These are phyloP conservation scores for Kryptolebias marmoratus DNA, from an alignment of 2,113 vertebrate species.

Conservation along the genomic window DNA sequence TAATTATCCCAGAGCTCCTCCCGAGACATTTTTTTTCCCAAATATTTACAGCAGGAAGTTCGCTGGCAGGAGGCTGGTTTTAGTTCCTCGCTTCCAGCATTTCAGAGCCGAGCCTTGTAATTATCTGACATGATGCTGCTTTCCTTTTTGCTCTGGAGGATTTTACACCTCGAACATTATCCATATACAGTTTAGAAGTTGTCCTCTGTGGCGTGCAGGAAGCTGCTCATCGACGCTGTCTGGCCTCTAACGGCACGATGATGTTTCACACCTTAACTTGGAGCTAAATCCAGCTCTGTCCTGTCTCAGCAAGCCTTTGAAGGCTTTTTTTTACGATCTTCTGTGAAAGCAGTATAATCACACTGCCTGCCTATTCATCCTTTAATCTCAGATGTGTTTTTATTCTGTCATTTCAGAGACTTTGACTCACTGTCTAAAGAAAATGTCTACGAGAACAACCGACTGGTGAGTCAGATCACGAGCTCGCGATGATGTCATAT, in stretches of 20 bases:
- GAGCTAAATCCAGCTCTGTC: constrained; percentile 19
- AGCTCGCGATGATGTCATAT: neutral
- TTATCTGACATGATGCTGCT: constrained; percentile 53
- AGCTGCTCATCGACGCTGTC: constrained; percentile 25
- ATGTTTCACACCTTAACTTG: constrained; percentile 37
- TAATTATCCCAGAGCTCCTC: constrained; percentile 40
- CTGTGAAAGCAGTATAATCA: neutral
- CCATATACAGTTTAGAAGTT: constrained; percentile 11
- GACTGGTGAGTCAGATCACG: constrained; percentile 86
- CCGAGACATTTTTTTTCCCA: constrained; percentile 41
- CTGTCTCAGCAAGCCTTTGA: neutral
- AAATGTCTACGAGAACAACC: constrained; percentile 96
- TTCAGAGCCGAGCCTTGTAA: constrained; percentile 58
- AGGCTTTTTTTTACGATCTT: neutral
- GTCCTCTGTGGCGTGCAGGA: constrained; percentile 11
- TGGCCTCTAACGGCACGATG: constrained; percentile 39
- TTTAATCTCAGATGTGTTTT: neutral
- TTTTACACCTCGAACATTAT: constrained; percentile 21
- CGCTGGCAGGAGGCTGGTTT: constrained; percentile 48
- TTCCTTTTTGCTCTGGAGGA: constrained; percentile 40
- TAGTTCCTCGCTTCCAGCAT: constrained; percentile 43
- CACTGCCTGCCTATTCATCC: neutral
- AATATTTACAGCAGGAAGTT: constrained; percentile 75
- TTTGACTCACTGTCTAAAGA: constrained; percentile 94
- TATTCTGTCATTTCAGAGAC: constrained; percentile 85